These are phyloP conservation scores for Tauraco hartlaubi DNA, from an alignment of 2,797 vertebrate genomes.

Conservation along the genomic window DNA sequence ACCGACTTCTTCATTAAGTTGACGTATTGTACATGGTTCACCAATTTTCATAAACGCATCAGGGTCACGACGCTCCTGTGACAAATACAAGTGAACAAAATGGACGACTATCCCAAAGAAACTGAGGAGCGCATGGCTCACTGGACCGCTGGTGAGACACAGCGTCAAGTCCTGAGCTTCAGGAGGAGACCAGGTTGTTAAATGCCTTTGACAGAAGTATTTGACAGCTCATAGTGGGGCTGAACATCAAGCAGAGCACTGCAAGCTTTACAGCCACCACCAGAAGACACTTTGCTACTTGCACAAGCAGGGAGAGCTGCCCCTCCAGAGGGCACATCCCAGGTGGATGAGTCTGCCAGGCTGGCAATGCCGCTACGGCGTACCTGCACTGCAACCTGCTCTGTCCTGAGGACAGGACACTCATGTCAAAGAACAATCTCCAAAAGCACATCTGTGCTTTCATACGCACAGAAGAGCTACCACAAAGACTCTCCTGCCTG, in stretches of 20 bases:
- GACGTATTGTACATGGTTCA: not conserved
- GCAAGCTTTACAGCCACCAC: not conserved
- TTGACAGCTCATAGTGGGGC: fast-evolving
- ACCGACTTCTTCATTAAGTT: not conserved
- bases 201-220: not conserved
- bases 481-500: not conserved
- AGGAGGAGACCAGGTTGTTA: not conserved
- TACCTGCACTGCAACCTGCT: not conserved
- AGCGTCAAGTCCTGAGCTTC: not conserved
- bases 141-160: not conserved
- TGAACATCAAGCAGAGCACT: not conserved
- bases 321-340: not conserved
- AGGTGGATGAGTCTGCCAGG: not conserved
- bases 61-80: not conserved
- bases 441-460: not conserved
- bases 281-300: not conserved
- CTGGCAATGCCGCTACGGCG: not conserved
- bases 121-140: fast-evolving
- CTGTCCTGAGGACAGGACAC: not conserved
- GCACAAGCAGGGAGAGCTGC: fast-evolving
- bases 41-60: not conserved
- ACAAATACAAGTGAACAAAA: not conserved
- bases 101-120: fast-evolving
- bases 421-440: fast-evolving
- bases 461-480: fast-evolving